phyloP scores from a whole-genome alignment of 2,797 vertebrate genomes.

The Falco biarmicus region DNA sequence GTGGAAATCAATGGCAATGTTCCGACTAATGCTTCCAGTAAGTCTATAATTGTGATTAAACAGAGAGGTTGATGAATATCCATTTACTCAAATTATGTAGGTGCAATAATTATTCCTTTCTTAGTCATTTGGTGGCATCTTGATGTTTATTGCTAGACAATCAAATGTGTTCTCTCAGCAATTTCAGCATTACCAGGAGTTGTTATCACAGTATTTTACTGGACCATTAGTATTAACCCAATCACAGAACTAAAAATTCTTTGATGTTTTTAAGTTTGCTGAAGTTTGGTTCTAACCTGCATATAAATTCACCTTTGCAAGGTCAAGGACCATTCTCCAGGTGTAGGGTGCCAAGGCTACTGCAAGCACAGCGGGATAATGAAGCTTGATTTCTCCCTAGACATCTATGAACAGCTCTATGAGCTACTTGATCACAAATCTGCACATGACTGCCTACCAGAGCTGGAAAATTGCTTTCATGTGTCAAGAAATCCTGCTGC shows the following conservation, averaged over 20 bases:
- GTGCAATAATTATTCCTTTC: not conserved
- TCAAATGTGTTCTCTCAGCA: not conserved
- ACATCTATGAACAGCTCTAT: not conserved
- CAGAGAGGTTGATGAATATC: not conserved
- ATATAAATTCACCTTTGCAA: not conserved
- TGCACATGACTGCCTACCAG: not conserved
- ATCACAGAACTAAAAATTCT: not conserved
- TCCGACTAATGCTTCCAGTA: not conserved
- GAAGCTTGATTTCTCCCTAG: not conserved
- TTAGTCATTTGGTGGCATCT: not conserved
- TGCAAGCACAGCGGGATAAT: not conserved
- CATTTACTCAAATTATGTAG: not conserved
- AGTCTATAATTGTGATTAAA: not conserved
- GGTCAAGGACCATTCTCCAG: not conserved
- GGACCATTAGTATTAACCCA: not conserved
- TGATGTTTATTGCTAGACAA: not conserved
- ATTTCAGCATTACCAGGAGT: not conserved
- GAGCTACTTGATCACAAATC: not conserved
- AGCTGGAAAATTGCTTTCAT: not conserved
- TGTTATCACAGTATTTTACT: not conserved
- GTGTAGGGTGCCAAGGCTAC: not conserved
- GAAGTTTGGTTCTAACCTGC: not conserved
- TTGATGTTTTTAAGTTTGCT: not conserved
- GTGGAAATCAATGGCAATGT: not conserved
- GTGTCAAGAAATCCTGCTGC: not conserved